Evolutionary conservation across 2,888 invertebrate species (phyloP), one percentile per base, ranked within the genome.

Genomic region (Sminthurinus aureus): DNA sequence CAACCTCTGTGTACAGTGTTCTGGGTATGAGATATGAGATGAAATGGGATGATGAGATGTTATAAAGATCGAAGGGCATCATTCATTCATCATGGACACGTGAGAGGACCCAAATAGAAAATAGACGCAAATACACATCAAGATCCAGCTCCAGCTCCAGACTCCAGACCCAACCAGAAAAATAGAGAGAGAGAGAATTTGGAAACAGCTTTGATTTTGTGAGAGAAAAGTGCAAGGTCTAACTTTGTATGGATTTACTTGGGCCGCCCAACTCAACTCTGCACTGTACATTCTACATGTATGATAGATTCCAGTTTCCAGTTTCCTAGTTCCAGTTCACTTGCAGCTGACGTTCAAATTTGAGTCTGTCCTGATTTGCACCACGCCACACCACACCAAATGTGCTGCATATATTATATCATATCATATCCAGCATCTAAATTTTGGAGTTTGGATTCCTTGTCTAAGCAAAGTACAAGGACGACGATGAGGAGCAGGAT

Each of bases 11-110:
- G 6, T 38, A 4, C 1, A 4, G 6, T 76, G 20, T 50, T 11
- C 20, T 22, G 50, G 24, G 18, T 22, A 78, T 85, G 66, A 82
- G 83, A 85, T 86, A 87, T 86, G 85, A 38, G 6, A 38, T 38
- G 38, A 6, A 6, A 38, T 38, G 38, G 38, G 38, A 38, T 38
- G 38, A 38, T 38, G 38, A 38, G 38, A 38, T 38, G 38, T 38
- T 38, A 38, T 6, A 38, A 38, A 6, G 38, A 38, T 38, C 3
- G 38, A 85, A 71, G 83, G 85, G 84, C 84, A 87, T 87, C 87
- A 87, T 86, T 71, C 71, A 71, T 71, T 87, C 87, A 87, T 87
- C 87, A 87, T 86, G 84, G 73, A 81, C 81, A 52, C 71, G 81
- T 58, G 73, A 74, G 81, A 74, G 81, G 67, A 22, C 66, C 22